phyloP scores from a whole-genome alignment of 2,113 vertebrate genomes.

The Narcine bancroftii region DNA sequence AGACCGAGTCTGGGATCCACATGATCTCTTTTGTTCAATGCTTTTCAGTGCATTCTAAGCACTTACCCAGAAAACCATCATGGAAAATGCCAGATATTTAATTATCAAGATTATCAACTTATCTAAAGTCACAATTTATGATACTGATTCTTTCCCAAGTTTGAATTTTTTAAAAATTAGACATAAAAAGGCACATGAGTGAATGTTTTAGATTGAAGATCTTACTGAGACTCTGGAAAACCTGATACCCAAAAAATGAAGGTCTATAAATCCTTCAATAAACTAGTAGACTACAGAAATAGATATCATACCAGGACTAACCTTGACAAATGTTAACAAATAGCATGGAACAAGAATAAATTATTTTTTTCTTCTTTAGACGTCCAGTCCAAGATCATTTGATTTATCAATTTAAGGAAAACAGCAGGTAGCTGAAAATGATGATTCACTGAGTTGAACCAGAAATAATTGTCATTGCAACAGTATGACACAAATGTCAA shows the following conservation, averaged over 20 bases:
- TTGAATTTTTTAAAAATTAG: background rate
- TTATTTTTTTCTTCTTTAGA: background rate
- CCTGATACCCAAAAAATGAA: background rate
- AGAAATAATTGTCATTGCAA: background rate
- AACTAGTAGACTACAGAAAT: background rate
- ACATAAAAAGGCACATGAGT: background rate
- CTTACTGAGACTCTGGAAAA: background rate
- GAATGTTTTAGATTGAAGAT: background rate
- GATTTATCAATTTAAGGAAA: background rate
- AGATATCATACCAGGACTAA: background rate
- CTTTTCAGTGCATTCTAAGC: background rate
- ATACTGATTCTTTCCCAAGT: background rate
- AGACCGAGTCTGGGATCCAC: background rate
- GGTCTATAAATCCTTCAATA: background rate
- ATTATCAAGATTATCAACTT: background rate
- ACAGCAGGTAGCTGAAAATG: background rate
- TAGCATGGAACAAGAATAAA: background rate
- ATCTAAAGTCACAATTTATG: background rate
- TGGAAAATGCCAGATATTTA: background rate
- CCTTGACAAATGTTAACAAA: background rate
- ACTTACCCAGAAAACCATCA: background rate
- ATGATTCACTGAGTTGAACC: constrained; percentile 3
- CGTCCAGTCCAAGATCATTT: background rate
- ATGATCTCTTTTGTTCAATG: background rate
- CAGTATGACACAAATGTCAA: constrained; percentile 25